Evolutionary conservation across 2,797 vertebrate genomes (phyloP).

Genomic region (Lepilemur ruficaudatus): DNA sequence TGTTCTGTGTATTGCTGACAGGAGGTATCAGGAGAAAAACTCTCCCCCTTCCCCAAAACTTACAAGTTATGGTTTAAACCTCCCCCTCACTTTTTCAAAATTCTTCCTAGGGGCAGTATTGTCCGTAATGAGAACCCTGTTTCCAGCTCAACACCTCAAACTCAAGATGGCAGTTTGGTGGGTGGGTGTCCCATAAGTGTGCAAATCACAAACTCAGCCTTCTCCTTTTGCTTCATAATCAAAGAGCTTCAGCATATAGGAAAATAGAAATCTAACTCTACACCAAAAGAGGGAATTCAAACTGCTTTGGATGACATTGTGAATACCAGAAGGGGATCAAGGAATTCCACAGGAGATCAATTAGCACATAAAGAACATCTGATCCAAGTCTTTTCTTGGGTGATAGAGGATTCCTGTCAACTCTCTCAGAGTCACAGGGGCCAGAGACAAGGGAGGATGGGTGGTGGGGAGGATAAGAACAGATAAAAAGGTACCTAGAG

Average conservation of each 20-base stretch:
- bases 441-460: background rate
- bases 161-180: background rate
- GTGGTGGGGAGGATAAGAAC: background rate
- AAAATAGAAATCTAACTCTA: background rate
- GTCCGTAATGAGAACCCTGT: background rate
- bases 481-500: background rate
- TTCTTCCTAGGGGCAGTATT: constrained; percentile 35
- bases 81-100: background rate
- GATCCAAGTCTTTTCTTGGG: background rate
- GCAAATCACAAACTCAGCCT: background rate
- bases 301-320: background rate
- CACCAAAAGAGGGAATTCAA: background rate
- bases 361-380: background rate
- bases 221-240: background rate
- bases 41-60: background rate
- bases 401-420: background rate
- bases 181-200: background rate
- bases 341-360: background rate
- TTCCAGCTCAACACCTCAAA: background rate
- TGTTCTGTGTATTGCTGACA: background rate
- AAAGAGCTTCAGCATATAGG: background rate
- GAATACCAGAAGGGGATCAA: background rate
- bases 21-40: background rate
- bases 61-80: background rate
- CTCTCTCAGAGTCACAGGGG: background rate